Conservation (phyloP, 1,140 invertebrate genomes). For the Laupala kohalensis region DNA sequence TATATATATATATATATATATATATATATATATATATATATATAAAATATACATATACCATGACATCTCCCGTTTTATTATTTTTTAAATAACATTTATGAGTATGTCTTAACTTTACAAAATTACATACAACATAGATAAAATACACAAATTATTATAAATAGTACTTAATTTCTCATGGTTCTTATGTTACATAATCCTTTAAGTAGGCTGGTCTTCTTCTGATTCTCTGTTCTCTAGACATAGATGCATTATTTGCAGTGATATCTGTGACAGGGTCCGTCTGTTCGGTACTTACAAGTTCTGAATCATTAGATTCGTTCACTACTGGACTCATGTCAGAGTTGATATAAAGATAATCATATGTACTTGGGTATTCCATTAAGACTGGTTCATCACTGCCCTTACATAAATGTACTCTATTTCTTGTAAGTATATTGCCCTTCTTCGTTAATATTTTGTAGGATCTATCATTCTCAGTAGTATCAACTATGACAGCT, state of each 20-base stretch:
- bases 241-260: background rate
- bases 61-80: background rate
- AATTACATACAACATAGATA: background rate
- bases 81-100: background rate
- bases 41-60: no score
- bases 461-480: background rate
- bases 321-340: background rate
- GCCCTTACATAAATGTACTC: background rate
- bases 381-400: background rate
- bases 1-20: no score
- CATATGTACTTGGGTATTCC: background rate
- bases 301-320: background rate
- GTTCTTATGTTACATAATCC: background rate
- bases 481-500: background rate
- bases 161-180: no score
- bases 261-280: background rate
- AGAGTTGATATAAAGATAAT: background rate
- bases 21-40: no score
- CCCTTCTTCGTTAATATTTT: background rate
- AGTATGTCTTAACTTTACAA: background rate
- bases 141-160: background rate
- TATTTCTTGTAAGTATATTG: background rate
- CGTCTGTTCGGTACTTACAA: background rate
- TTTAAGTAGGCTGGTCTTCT: background rate
- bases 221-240: background rate